These are phyloP conservation scores for Pyralis farinalis DNA, from an alignment of 2,888 invertebrate genomes.

Conservation along the genomic window DNA sequence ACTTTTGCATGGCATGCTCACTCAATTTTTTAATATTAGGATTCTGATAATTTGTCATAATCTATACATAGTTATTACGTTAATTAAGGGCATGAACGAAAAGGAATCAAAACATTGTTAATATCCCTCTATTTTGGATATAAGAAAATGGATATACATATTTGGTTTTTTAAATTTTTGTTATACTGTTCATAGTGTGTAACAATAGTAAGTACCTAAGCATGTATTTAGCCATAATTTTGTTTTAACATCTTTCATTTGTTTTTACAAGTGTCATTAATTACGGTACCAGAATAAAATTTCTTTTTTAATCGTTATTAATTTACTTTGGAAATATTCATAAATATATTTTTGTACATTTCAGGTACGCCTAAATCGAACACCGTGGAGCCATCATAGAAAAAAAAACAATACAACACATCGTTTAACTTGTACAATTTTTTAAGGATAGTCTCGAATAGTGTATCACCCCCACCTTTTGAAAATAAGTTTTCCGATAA, in stretches of 20 bases:
- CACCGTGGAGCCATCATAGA: background rate
- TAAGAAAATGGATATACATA: too few species aligned
- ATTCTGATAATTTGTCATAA: too few species aligned
- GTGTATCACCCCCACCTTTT: conserved; percentile 8
- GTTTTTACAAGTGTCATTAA: conserved; percentile 24
- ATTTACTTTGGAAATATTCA: conserved; percentile 1
- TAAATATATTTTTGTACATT: conserved; percentile 25
- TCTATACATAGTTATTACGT: too few species aligned
- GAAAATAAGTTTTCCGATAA: conserved; percentile 7
- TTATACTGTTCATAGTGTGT: too few species aligned
- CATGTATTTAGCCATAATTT: background rate
- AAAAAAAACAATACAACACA: conserved; percentile 9
- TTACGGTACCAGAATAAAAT: conserved; percentile 53
- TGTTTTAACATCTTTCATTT: conserved; percentile 18
- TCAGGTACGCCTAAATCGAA: conserved; percentile 68
- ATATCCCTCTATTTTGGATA: too few species aligned
- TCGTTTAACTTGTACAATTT: conserved; percentile 11
- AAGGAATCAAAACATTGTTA: too few species aligned
- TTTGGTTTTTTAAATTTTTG: too few species aligned
- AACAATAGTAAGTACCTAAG: too few species aligned
- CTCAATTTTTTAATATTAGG: conserved; percentile 8
- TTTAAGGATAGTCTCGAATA: conserved; percentile 4
- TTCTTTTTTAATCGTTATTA: conserved; percentile 4
- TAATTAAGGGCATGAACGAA: too few species aligned
- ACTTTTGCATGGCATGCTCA: conserved; percentile 26